These are phyloP conservation scores for Silurus meridionalis DNA, from an alignment of 2,113 vertebrate species.

Conservation along the genomic window DNA sequence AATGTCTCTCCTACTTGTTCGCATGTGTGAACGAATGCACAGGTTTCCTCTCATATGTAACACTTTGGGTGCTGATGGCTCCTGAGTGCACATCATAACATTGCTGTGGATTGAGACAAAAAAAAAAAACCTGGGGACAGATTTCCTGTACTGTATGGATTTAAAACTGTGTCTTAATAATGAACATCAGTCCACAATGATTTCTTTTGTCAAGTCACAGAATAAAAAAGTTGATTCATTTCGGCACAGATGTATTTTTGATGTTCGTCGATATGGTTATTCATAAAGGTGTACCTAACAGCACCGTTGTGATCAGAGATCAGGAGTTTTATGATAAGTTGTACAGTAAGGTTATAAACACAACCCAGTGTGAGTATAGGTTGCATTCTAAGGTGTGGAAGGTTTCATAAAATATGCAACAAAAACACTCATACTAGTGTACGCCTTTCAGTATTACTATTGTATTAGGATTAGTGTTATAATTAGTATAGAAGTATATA, in stretches of 20 bases:
- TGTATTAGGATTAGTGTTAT: no score
- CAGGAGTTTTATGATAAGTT: background rate
- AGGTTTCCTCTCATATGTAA: conserved; percentile 23
- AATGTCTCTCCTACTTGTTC: conserved; percentile 17
- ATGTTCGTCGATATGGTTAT: conserved; percentile 5
- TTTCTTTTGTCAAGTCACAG: conserved; percentile 21
- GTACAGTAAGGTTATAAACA: background rate
- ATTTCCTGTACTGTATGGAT: conserved; percentile 27
- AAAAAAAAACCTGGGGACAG: conserved; percentile 1
- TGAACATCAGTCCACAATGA: conserved; percentile 37
- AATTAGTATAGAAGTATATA: background rate
- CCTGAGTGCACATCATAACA: conserved; percentile 11
- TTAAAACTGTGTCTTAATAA: conserved; percentile 22
- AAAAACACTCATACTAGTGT: background rate
- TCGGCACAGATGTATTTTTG: background rate
- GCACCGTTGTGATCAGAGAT: background rate
- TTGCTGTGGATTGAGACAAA: background rate
- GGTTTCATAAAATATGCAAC: background rate
- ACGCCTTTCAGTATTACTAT: no score
- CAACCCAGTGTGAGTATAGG: background rate
- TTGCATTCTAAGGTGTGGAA: conserved; percentile 42
- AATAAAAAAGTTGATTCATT: conserved; percentile 41
- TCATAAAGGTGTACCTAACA: background rate
- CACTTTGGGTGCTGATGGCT: conserved; percentile 7
- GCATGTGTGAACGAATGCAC: conserved; percentile 43